These are phyloP conservation scores for Chrysochloris asiatica DNA, from an alignment of 2,113 vertebrate species.

Conservation along the genomic window DNA sequence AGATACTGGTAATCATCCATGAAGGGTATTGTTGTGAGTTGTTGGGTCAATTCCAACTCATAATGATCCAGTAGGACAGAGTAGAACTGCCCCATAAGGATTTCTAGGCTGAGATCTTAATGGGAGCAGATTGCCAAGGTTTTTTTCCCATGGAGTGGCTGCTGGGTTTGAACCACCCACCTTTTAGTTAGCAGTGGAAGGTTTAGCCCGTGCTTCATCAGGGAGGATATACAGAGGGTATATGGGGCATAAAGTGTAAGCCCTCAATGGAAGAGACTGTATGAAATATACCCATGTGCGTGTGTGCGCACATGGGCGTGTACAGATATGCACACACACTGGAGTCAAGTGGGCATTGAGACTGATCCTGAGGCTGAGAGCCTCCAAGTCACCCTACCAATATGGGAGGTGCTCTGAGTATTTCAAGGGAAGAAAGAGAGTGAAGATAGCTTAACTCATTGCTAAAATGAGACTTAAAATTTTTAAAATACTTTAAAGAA, in stretches of 20 bases:
- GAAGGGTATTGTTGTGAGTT: neutral
- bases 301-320: neutral
- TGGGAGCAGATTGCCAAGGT: neutral
- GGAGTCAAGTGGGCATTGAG: neutral
- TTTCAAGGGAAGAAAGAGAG: neutral
- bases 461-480: neutral
- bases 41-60: neutral
- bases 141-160: neutral
- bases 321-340: rapidly evolving
- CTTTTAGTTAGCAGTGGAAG: neutral
- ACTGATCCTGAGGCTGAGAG: neutral
- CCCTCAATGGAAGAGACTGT: neutral
- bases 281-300: rapidly evolving
- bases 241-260: neutral
- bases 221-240: neutral
- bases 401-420: neutral
- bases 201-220: neutral
- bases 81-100: neutral
- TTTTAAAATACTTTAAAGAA: neutral
- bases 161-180: neutral
- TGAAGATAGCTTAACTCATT: neutral
- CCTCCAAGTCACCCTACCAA: neutral
- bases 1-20: neutral
- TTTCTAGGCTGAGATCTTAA: neutral
- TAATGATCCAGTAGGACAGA: neutral